Conservation (phyloP, 1,140 invertebrate species). For the Apis mellifera region Amel_HAv3.1 CM009936.2:6211001-6211500, state of each 20-base stretch:
- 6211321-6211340: background rate
- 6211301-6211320: background rate
- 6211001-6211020: too few relatives aligned
- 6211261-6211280: constrained; percentile 51
- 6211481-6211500: background rate
- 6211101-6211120: background rate
- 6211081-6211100: constrained; percentile 1
- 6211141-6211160: constrained; percentile 48
- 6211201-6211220: constrained; percentile 38
- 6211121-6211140: constrained; percentile 14
- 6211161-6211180: constrained; percentile 53
- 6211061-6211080: too few relatives aligned
- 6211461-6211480: constrained; percentile 26
- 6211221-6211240: constrained; percentile 50
- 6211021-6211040: too few relatives aligned
- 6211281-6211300: constrained; percentile 3
- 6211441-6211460: constrained; percentile 31
- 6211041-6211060: too few relatives aligned
- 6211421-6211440: constrained; percentile 46
- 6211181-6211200: constrained; percentile 26
- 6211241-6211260: constrained; percentile 21
- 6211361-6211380: constrained; percentile 61
- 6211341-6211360: constrained; percentile 42
- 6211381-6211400: constrained; percentile 56
- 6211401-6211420: constrained; percentile 62